Evolutionary conservation across 1,140 invertebrate species (phyloP), one percentile per base, ranked within the genome.

Genomic region (Hycleus phaleratus): DNA sequence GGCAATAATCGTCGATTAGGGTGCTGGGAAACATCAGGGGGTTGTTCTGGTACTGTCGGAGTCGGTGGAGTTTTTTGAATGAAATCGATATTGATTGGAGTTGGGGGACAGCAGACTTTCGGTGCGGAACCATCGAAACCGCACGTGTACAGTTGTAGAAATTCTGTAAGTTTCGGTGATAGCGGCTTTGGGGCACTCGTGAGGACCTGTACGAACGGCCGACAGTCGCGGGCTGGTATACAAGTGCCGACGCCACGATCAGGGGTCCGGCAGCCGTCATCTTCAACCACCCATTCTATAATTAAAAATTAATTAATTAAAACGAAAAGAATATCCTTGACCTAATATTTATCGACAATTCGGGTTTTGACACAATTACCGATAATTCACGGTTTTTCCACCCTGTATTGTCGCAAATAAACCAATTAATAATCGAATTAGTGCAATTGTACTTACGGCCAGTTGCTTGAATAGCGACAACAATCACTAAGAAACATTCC

Each of bases 21-120:
- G 61, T 86, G 82, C n/a, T 68, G 66, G 0, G 66, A 61, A 0
- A 84, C 74, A 59, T 81, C 73, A 8, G 77, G 75, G 4, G 74
- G 75, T 11, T 18, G 18, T 18, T 18, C 1, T 18, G 18, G 18
- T 18, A 18, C 18, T 1, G 18, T 18, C 6, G 6, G n/a, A 49
- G 8, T 6, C 26, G 8, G 11, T 8, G 3, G 18, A 18, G 18
- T 18, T 18, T 1, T 18, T 18, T 18, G 18, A 18, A 4, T 7
- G 7, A 3, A 32, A 32, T 32, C 47, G 5, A 64, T 26, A 12
- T 46, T 26, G n/a, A 64, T 68, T 9, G 62, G 53, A 24, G 42
- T 44, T 43, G 60, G 10, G 4, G 69, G 69, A 58, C 80, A 81
- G 56, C 80, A 81, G 18, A 81, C 77, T 71, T 77, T 77, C 0